These are phyloP conservation scores for Noctilio leporinus DNA, from an alignment of 2,113 vertebrate species.

Conservation along the genomic window DNA sequence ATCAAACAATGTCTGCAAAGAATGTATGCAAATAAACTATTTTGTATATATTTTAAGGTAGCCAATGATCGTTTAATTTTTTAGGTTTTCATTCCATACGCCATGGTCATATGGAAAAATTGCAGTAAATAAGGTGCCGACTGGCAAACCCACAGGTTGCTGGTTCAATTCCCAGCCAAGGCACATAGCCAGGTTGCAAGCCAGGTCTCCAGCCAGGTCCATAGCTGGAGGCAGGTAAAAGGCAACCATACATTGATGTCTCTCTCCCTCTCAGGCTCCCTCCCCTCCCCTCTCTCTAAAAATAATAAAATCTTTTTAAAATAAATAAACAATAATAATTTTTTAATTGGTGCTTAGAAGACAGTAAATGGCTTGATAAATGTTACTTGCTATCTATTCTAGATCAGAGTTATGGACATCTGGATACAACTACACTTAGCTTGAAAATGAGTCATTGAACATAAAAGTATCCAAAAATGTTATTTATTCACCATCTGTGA, in stretches of 20 bases:
- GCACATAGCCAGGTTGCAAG: no score
- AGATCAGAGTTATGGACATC: not conserved
- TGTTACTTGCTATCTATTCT: not conserved
- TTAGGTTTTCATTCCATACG: not conserved
- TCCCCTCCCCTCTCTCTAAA: no score
- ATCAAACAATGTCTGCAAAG: not conserved
- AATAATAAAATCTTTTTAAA: no score
- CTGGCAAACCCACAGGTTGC: no score
- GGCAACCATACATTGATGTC: no score
- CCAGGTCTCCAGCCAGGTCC: no score
- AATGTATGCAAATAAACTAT: not conserved
- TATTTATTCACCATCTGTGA: not conserved
- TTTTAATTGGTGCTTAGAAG: not conserved
- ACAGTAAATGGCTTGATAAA: not conserved
- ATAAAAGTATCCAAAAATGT: constrained; percentile 14
- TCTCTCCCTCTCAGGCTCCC: no score
- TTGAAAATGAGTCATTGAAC: constrained; percentile 11
- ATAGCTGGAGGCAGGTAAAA: no score
- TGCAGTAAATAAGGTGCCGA: no score
- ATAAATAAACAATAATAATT: no score
- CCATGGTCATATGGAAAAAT: not conserved
- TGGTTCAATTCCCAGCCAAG: no score
- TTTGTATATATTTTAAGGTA: not conserved
- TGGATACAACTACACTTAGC: constrained; percentile 7
- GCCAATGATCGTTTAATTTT: not conserved